phyloP scores from a whole-genome alignment of 53 echinoderm and acorn worm species.

The Patiria pectinifera region DNA sequence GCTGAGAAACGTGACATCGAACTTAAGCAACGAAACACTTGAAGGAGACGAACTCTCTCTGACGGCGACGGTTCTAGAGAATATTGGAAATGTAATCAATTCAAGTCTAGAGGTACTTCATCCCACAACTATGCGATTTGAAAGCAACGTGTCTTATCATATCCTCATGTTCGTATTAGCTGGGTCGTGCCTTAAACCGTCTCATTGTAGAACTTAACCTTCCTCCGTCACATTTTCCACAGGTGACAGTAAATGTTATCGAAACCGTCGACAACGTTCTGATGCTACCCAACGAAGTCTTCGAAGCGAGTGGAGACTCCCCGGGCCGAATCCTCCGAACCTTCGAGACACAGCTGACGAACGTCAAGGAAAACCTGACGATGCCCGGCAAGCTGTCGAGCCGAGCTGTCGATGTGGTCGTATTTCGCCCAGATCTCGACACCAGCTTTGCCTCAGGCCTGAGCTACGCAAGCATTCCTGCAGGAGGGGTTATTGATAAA shows the following conservation, averaged over 20 bases:
- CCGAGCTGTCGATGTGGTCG: neutral
- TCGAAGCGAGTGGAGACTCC: neutral
- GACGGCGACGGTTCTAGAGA: neutral
- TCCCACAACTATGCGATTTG: too few relatives aligned
- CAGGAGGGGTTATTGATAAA: neutral
- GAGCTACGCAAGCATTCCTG: neutral
- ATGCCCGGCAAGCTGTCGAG: neutral
- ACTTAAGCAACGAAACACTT: too few relatives aligned
- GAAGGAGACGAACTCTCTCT: too few relatives aligned
- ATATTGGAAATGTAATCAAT: neutral
- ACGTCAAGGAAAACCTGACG: neutral
- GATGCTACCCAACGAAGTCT: neutral
- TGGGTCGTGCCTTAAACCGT: too few relatives aligned
- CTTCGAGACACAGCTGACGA: constrained; percentile 19
- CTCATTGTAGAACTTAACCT: too few relatives aligned
- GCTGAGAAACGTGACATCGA: too few relatives aligned
- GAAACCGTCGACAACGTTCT: constrained; percentile 4
- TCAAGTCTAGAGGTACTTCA: neutral
- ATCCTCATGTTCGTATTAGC: too few relatives aligned
- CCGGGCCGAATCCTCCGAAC: neutral
- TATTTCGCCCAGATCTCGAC: neutral
- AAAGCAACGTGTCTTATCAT: too few relatives aligned
- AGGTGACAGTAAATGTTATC: constrained; percentile 27
- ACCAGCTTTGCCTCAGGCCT: neutral
- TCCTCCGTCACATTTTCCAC: neutral